These are phyloP conservation scores for Ceyx cyanopectus DNA, from an alignment of 2,113 vertebrate genomes.

Conservation along the genomic window DNA sequence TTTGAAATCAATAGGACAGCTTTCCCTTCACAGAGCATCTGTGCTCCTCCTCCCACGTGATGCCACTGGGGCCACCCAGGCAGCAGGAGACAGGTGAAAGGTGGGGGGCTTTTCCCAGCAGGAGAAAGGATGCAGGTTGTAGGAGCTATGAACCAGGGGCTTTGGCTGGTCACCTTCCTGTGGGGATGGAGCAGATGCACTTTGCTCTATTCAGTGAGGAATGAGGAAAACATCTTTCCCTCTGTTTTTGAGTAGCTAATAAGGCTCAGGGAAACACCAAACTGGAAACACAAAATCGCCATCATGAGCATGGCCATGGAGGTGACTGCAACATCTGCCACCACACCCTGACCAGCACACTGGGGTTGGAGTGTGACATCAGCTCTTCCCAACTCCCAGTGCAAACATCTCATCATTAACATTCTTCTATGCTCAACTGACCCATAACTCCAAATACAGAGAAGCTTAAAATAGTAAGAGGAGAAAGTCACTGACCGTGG, in stretches of 20 bases:
- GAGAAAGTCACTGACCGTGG: constrained; percentile 87
- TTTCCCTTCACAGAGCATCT: neutral
- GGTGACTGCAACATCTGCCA: neutral
- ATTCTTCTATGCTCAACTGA: neutral
- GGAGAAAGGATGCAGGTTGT: fast-evolving
- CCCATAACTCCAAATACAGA: neutral
- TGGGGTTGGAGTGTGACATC: neutral
- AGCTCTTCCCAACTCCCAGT: fast-evolving
- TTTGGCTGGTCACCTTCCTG: neutral
- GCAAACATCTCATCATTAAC: neutral
- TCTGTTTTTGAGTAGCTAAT: neutral
- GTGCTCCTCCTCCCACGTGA: neutral
- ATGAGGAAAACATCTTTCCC: neutral
- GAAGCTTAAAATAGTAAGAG: fast-evolving
- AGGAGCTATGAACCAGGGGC: neutral
- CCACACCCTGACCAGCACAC: neutral
- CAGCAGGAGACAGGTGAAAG: neutral
- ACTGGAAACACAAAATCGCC: neutral
- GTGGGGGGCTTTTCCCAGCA: neutral
- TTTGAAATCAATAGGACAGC: neutral
- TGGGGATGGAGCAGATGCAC: fast-evolving
- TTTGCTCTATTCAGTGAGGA: neutral
- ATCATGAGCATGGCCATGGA: neutral
- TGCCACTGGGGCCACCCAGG: neutral
- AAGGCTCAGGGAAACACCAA: neutral